A percentile compares a stretch with the other conserved stretches of the same genome.
phyloP scores from a whole-genome alignment of 2,797 vertebrate species.

The Antrozous pallidus region DNA sequence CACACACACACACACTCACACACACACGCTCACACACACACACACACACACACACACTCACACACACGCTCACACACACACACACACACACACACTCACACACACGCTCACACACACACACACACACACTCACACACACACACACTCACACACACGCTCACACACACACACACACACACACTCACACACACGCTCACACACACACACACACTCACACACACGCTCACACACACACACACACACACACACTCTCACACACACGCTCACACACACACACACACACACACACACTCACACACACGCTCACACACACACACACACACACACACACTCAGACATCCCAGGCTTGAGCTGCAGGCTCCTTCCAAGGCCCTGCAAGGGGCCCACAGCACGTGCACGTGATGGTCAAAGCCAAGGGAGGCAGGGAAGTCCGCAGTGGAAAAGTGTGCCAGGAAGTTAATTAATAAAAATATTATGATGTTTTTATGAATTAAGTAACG shows the following conservation, averaged over 20 bases:
- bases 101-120: neutral
- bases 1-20: neutral
- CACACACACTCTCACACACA: neutral
- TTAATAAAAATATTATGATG: neutral
- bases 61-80: too few relatives aligned
- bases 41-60: neutral
- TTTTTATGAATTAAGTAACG: neutral
- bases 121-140: neutral
- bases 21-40: too few relatives aligned
- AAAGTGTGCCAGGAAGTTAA: neutral
- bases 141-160: neutral
- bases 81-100: neutral
- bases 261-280: neutral
- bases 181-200: neutral
- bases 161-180: neutral
- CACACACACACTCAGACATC: neutral
- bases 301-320: neutral
- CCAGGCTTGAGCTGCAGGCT: neutral
- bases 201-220: fast-evolving
- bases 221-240: neutral
- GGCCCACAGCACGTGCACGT: neutral
- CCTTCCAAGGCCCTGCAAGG: neutral
- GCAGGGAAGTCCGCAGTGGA: neutral
- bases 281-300: neutral
- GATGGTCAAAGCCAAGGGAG: neutral